Percentiles rank a stretch among this genome's conserved stretches.
These are phyloP conservation scores for Heterodera filipjevi DNA, from an alignment of 2,888 invertebrate genomes.

Conservation along the genomic window DNA sequence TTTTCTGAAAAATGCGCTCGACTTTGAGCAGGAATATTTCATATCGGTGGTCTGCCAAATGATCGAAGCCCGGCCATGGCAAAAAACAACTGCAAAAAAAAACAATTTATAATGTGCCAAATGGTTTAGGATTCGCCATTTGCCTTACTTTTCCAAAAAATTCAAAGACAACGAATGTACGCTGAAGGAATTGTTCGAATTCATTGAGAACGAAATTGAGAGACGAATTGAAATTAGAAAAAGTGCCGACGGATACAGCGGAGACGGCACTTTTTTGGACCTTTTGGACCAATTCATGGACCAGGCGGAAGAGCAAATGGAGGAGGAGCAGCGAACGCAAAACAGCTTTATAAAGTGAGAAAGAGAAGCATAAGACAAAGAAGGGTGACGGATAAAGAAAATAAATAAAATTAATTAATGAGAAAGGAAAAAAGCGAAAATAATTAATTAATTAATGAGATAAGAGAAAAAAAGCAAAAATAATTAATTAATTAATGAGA, in stretches of 20 bases:
- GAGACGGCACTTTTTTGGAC: constrained; percentile 21
- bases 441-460: too few species aligned
- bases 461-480: too few species aligned
- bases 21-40: constrained; percentile 23
- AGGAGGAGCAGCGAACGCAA: not conserved
- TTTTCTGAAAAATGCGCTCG: constrained; percentile 11
- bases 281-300: constrained; percentile 26
- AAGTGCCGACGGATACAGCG: constrained; percentile 2
- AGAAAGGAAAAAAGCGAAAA: too few species aligned
- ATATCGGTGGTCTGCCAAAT: constrained; percentile 10
- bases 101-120: not conserved
- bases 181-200: constrained; percentile 9
- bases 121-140: constrained; percentile 22
- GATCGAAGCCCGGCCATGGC: constrained; percentile 23
- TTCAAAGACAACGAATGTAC: constrained; percentile 8
- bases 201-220: constrained; percentile 15
- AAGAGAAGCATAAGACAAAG: not conserved
- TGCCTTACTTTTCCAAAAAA: constrained; percentile 18
- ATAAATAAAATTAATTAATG: too few species aligned
- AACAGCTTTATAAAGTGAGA: not conserved
- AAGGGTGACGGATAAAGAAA: not conserved
- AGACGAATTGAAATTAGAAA: constrained; percentile 15
- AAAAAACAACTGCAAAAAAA: not conserved
- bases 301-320: not conserved
- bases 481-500: too few species aligned